Base-by-base conservation (phyloP, 2,888 invertebrate genomes). In the Dendrolimus houi region DNA sequence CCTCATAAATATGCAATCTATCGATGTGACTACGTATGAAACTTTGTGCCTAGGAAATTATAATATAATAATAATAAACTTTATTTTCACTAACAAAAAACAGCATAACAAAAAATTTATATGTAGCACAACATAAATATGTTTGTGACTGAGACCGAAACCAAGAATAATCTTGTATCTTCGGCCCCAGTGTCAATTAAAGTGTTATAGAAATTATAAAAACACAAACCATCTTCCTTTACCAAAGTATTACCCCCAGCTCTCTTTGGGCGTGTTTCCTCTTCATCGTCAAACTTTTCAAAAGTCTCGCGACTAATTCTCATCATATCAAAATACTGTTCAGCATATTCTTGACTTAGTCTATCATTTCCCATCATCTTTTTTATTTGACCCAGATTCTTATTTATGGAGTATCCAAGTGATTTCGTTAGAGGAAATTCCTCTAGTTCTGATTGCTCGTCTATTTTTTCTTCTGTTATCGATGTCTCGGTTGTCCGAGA, bases 241-340 rank as follows among this genome's bases (percentile, higher is more conserved):
- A 72, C 71, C 9, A 69, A 62, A 14, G 77, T 75, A 17, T 72
- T 68, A 12, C 67, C 66, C 8, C 69, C 78, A 41, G 71, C 63
- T 29, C 75, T 65, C 7, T 71, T 66, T 8, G 73, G 55, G 13
- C 69, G 64, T 13, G 66, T 65, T 9, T 74, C 74, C 2, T 77
- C 74, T 3, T 65, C 64, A 8, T 66, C 71, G 1, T 69, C 69
- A 14, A 71, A 64, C 40, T 60, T 70, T 40, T 77, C 77, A 8
- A 68, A 70, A 0, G 74, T 72, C 60, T 79, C 80, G 54, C 72
- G 74, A 42, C 76, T 81, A 1, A 72, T 71, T 52, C 67, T 79
- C 61, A 78, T 56, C 68, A 82, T 78, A 57, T 85, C 82, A 29
- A 75, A 72, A 57, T 84, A 83, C 47, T 77, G 67, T 9, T 77